These are phyloP conservation scores for Agrotis segetum DNA, from an alignment of 2,888 invertebrate species.

Conservation along the genomic window DNA sequence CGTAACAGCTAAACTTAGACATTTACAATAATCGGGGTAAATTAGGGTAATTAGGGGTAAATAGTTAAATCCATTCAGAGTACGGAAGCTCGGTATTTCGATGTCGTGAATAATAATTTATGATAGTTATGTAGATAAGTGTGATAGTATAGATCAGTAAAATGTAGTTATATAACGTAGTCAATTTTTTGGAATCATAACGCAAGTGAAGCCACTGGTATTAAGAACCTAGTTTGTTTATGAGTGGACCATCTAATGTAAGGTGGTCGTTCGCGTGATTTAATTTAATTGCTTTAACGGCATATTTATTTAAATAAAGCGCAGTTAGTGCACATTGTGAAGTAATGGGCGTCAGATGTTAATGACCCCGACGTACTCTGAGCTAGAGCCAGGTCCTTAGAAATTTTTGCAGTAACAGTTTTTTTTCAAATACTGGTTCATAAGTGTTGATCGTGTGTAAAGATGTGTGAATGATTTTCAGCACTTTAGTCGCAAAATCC, in stretches of 20 bases:
- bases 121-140: too few relatives aligned
- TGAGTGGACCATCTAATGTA: constrained; percentile 45
- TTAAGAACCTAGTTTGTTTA: background rate
- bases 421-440: constrained; percentile 13
- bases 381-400: constrained; percentile 21
- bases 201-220: too few relatives aligned
- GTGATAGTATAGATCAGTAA: too few relatives aligned
- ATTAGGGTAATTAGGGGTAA: too few relatives aligned
- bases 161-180: too few relatives aligned
- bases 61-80: too few relatives aligned
- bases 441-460: background rate
- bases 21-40: too few relatives aligned
- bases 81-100: too few relatives aligned
- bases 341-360: constrained; percentile 42
- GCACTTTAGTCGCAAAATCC: too few relatives aligned
- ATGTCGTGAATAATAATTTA: too few relatives aligned
- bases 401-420: constrained; percentile 23
- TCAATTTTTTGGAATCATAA: too few relatives aligned
- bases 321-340: constrained; percentile 55
- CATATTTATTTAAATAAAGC: constrained; percentile 70
- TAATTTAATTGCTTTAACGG: constrained; percentile 67
- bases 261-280: constrained; percentile 61
- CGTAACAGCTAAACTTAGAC: background rate
- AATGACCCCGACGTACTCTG: constrained; percentile 46
- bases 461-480: too few relatives aligned